Base-by-base conservation (phyloP, 2,113 vertebrate genomes). In the Tringa solitaria region DNA sequence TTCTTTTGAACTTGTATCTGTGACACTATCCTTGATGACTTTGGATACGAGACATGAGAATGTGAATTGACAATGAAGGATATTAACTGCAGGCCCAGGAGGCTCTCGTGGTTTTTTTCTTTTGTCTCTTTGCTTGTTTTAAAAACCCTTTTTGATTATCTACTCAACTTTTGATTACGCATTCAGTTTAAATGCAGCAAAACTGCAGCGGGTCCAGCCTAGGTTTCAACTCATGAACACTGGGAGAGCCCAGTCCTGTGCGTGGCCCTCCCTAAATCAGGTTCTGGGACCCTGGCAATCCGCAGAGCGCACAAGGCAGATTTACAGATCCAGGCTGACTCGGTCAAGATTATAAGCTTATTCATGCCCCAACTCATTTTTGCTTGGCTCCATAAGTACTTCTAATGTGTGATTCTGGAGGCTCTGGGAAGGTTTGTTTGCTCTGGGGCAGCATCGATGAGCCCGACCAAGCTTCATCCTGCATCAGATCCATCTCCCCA, bases 221-320 rank as follows among this genome's bases (percentile, higher is more conserved):
- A 14, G 15, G 9, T 72, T 53, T 21, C 30, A 30, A 32, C 3
- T 23, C 33, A 19, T 2, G 14, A 32, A 30, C 14, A 1, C n/a
- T 17, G 17, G 3, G 48, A 84, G 48, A 27, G 1, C 3, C 26
- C 3, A 6, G 18, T 14, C 46, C 46, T 3, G 5, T 4, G 30
- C 14, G 0, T 1, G 12, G 43, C 30, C 73, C 30, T 45, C 74
- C 57, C 68, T 11, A 20, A 22, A 6, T 8, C 12, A 33, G 21
- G 17, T 8, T 48, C 8, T 24, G 64, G 2, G 18, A 14, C 64
- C 48, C 54, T 28, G 48, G 37, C 61, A 14, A 17, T 8, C 64
- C 51, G 54, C 48, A 45, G 48, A 8, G 27, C 32, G 21, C 56
- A 70, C 10, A 28, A 65, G 39, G 41, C 4, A 50, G 35, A 15